A percentile compares a stretch with the other conserved stretches of the same genome.
Conservation (phyloP, 2,797 vertebrate species). For the Chromis chromis region DNA sequence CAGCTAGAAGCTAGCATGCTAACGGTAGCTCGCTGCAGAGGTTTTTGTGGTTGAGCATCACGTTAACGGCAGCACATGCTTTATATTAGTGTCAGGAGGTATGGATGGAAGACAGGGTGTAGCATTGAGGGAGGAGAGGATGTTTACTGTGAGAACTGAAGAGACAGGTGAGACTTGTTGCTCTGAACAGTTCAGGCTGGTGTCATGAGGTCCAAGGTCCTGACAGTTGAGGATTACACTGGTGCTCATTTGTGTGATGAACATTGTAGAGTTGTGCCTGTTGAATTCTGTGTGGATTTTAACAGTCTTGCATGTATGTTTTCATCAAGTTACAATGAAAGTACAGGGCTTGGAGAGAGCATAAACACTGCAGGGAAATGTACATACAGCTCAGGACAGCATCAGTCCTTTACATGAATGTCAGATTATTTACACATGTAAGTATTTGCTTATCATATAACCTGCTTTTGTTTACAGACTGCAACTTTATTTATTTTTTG, state of each 20-base stretch:
- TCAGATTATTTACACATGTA: background rate
- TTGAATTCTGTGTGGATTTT: background rate
- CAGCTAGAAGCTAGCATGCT: constrained; percentile 62
- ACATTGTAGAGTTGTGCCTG: background rate
- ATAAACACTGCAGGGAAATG: background rate
- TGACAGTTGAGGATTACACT: constrained; percentile 10
- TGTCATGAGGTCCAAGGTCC: constrained; percentile 24
- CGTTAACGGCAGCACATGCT: constrained; percentile 72
- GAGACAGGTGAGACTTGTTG: constrained; percentile 50
- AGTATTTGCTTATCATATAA: background rate
- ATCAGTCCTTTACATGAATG: constrained; percentile 2
- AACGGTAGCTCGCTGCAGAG: constrained; percentile 58
- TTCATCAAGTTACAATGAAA: background rate
- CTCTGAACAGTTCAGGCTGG: constrained; percentile 16
- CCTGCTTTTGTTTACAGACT: background rate
- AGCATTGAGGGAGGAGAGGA: background rate
- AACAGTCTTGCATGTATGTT: background rate
- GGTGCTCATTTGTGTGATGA: background rate
- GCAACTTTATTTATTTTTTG: too few relatives aligned
- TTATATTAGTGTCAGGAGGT: constrained; percentile 59
- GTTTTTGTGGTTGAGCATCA: constrained; percentile 40
- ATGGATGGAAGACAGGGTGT: background rate
- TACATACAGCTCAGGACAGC: background rate
- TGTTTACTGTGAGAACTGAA: background rate
- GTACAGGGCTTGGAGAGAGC: background rate